Base-by-base conservation (phyloP, 1,140 invertebrate species). In the Trichomalopsis sarcophagae region DNA sequence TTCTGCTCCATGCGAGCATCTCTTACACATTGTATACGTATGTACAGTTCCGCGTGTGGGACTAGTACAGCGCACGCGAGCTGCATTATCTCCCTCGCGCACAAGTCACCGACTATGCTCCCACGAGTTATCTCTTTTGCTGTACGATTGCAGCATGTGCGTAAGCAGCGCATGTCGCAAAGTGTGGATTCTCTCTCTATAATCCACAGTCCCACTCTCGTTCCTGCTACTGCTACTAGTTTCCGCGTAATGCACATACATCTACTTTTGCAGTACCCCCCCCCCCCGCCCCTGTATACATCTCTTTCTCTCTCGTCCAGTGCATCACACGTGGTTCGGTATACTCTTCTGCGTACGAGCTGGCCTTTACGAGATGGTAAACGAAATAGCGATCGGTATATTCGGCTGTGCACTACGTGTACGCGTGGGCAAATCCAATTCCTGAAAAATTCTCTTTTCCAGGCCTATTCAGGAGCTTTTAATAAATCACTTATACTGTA, bases 331-430 rank as follows among this genome's bases (percentile, higher is more conserved):
- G 14, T 69, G 0, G 14, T 69, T n/a, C 66, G 27, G 27, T 2
- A 27, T 69, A 14, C 47, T 50, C 47, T 50, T 50, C 2, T 50
- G 47, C 47, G 2, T 40, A 40, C 71, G 68, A 69, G 40, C 27
- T 75, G 81, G 50, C 36, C 81, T 82, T 68, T 76, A 66, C 13
- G 50, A 82, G 73, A 76, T 82, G 76, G 30, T 82, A 76, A 76
- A 23, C 23, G 23, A 82, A 82, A 82, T 82, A 50, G 33, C 47
- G 3, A n/a, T 30, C 44, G 71, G 68, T 21, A 71, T n/a, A 33
- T 71, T 30, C 5, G 69, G 14, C 10, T 33, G 11, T 71, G 10
- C 1, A 27, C 23, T 23, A 14, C 17, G 11, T 81, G 66, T 36
- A 30, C n/a, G n/a, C 21, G 36, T 21, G 33, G 23, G n/a, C 23